phyloP scores from a whole-genome alignment of 2,888 invertebrate species.

The Spodoptera exigua region DNA sequence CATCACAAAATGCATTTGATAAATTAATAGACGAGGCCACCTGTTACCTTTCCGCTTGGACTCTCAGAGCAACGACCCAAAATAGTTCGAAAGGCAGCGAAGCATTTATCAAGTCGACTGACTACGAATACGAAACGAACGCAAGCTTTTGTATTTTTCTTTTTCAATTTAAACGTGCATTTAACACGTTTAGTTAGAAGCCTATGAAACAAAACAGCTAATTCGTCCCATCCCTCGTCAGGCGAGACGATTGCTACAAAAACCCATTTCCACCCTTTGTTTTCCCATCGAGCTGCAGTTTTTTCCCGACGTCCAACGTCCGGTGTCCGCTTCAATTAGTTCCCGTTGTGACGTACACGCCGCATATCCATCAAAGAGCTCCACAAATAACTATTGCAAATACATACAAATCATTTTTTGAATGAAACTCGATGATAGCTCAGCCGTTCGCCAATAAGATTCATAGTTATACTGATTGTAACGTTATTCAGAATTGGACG shows the following conservation, averaged over 20 bases:
- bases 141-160: background rate
- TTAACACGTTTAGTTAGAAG: constrained; percentile 46
- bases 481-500: constrained; percentile 8
- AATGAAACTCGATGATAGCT: constrained; percentile 3
- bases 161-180: constrained; percentile 20
- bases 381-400: constrained; percentile 51
- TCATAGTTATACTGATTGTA: constrained; percentile 14
- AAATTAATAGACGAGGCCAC: constrained; percentile 28
- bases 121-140: constrained; percentile 34
- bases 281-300: constrained; percentile 58
- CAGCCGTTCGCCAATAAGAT: constrained; percentile 6
- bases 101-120: constrained; percentile 50
- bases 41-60: constrained; percentile 35
- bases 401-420: constrained; percentile 42
- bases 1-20: constrained; percentile 1
- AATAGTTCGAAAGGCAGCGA: constrained; percentile 20
- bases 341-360: constrained; percentile 50
- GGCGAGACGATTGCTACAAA: constrained; percentile 60
- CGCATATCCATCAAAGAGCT: constrained; percentile 56
- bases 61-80: constrained; percentile 11
- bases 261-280: constrained; percentile 64
- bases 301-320: constrained; percentile 52
- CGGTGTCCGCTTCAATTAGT: constrained; percentile 67
- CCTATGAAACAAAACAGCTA: constrained; percentile 65
- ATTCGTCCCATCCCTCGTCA: constrained; percentile 63